These are phyloP conservation scores for Seira sanloemensis DNA, from an alignment of 2,888 invertebrate genomes.

Conservation along the genomic window DNA sequence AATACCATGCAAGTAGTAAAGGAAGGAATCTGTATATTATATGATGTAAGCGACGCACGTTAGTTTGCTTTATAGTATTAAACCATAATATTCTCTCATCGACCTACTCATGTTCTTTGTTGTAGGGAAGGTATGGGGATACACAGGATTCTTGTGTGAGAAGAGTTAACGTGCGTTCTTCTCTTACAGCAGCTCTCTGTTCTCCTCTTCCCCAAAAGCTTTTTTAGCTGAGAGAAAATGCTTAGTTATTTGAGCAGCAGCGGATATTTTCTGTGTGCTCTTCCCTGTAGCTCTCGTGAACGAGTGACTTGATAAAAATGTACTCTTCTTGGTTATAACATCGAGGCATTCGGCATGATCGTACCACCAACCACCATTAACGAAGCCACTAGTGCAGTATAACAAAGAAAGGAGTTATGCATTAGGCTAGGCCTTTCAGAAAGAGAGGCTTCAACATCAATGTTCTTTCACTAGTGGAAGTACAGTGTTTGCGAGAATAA, in stretches of 20 bases:
- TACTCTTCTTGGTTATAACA: slow-evolving; percentile 11
- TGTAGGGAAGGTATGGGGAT: neutral
- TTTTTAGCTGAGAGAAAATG: too few relatives aligned
- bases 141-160: neutral
- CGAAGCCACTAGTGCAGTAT: slow-evolving; percentile 13
- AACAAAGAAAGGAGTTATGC: neutral
- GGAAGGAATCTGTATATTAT: neutral
- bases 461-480: slow-evolving; percentile 1
- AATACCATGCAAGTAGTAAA: neutral
- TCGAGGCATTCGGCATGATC: neutral
- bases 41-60: neutral
- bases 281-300: slow-evolving; percentile 53
- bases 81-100: slow-evolving; percentile 7
- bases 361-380: slow-evolving; percentile 5
- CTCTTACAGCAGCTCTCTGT: neutral
- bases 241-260: neutral
- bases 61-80: neutral
- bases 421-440: neutral
- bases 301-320: slow-evolving; percentile 44
- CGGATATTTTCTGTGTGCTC: slow-evolving; percentile 36
- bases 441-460: slow-evolving; percentile 3
- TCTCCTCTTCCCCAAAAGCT: too few relatives aligned
- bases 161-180: neutral
- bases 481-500: neutral
- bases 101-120: neutral